phyloP scores from a whole-genome alignment of 2,113 vertebrate species.

The Carassius auratus region DNA sequence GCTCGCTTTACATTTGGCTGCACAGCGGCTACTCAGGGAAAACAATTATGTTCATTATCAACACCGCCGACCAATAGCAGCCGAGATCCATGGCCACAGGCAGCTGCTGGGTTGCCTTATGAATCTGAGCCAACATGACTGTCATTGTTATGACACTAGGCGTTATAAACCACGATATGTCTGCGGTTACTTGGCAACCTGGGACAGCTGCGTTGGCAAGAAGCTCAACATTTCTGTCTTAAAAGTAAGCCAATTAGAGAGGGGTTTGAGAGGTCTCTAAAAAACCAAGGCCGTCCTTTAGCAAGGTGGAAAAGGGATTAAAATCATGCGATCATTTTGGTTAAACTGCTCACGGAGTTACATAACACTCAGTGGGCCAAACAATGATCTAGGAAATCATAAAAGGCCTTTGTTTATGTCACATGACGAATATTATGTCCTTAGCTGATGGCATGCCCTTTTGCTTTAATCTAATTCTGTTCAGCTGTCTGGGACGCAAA shows the following conservation, averaged over 20 bases:
- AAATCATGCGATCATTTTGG: constrained; percentile 62
- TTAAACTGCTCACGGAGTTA: constrained; percentile 60
- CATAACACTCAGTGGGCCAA: constrained; percentile 58
- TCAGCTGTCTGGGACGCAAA: constrained; percentile 58
- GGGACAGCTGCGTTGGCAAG: constrained; percentile 61
- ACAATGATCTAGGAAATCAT: constrained; percentile 57
- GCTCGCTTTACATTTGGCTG: constrained; percentile 42
- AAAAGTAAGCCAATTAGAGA: constrained; percentile 59
- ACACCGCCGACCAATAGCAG: not conserved
- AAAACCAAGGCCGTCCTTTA: constrained; percentile 58
- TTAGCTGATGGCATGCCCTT: constrained; percentile 51
- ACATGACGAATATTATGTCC: constrained; percentile 60
- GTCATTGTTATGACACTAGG: constrained; percentile 58
- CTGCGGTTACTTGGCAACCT: constrained; percentile 64
- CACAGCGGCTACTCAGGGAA: not conserved
- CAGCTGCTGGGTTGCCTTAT: constrained; percentile 27
- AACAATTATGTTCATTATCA: constrained; percentile 34
- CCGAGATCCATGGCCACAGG: not conserved
- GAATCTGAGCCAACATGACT: constrained; percentile 39
- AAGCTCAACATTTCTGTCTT: constrained; percentile 38
- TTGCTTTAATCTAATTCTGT: constrained; percentile 51
- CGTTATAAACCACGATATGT: constrained; percentile 54
- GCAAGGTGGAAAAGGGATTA: constrained; percentile 68
- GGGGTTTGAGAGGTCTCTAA: constrained; percentile 46
- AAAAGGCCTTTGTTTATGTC: constrained; percentile 57